phyloP scores from a whole-genome alignment of 2,888 invertebrate genomes.

The Stenoptilia bipunctidactyla region DNA sequence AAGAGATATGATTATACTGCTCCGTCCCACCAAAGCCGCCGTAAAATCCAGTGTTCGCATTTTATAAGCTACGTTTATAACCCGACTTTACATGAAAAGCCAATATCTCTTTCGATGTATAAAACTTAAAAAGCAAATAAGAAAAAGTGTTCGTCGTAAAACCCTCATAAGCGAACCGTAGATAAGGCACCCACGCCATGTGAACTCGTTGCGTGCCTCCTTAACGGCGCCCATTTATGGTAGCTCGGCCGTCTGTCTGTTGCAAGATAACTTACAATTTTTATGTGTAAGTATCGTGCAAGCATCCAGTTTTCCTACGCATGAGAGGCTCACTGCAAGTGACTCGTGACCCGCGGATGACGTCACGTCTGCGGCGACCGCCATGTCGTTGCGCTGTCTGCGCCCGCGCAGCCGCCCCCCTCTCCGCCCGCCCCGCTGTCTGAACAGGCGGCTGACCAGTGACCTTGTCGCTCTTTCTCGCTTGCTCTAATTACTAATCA shows the following conservation, averaged over 20 bases:
- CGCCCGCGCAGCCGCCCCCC: conserved; percentile 35
- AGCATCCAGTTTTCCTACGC: conserved; percentile 56
- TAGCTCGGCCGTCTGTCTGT: background rate
- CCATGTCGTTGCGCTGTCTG: conserved; percentile 57
- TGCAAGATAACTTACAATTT: background rate
- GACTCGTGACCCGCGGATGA: conserved; percentile 44
- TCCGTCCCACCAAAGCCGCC: no score
- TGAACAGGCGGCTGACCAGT: conserved; percentile 63
- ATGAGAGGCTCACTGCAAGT: conserved; percentile 47
- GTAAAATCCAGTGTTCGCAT: no score
- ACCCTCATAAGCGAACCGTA: background rate
- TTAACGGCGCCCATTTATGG: background rate
- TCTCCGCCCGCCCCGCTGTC: conserved; percentile 43
- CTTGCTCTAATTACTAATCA: conserved; percentile 28
- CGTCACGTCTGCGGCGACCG: conserved; percentile 48
- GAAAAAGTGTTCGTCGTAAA: background rate
- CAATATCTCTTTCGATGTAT: background rate
- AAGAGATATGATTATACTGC: no score
- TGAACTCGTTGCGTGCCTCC: no score
- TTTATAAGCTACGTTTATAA: no score
- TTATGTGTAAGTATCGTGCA: conserved; percentile 13
- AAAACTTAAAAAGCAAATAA: background rate
- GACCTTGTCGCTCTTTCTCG: conserved; percentile 58
- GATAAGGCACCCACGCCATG: background rate
- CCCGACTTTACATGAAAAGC: no score